These are phyloP conservation scores for Phrynocephalus guinanensis DNA, from an alignment of 2,797 vertebrate species.

Conservation along the genomic window DNA sequence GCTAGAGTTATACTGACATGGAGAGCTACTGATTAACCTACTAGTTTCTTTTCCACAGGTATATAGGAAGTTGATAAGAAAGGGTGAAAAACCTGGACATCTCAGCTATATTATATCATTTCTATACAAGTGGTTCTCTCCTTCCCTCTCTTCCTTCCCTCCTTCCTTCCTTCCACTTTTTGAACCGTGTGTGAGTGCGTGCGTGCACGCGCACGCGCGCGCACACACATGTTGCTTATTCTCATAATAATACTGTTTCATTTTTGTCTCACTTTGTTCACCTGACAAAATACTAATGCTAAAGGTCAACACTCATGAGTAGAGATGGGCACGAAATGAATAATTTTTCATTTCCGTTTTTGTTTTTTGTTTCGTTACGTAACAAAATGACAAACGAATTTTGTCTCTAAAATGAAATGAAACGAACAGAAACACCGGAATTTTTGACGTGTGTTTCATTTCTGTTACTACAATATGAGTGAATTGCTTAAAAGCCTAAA, in stretches of 20 bases:
- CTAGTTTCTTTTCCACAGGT: background rate
- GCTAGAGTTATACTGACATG: background rate
- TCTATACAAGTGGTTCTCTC: background rate
- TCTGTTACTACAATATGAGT: too few species aligned
- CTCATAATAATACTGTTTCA: background rate
- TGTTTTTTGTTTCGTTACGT: too few species aligned
- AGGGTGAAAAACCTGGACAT: background rate
- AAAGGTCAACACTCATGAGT: slow-evolving; percentile 5
- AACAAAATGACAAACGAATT: too few species aligned
- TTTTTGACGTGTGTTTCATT: too few species aligned
- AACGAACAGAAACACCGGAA: too few species aligned
- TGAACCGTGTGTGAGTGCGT: background rate
- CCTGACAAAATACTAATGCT: slow-evolving; percentile 23
- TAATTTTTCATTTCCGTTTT: too few species aligned
- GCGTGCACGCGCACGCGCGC: too few species aligned
- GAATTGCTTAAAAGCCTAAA: too few species aligned
- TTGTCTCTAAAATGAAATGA: too few species aligned
- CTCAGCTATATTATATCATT: background rate
- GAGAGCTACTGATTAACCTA: background rate
- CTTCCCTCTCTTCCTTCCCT: background rate
- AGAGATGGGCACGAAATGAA: too few species aligned
- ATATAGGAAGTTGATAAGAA: background rate
- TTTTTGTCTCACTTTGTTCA: slow-evolving; percentile 38
- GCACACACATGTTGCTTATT: slow-evolving; percentile 11
- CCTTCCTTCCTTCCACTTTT: background rate